Evolutionary conservation across 1,140 invertebrate species (phyloP).

Genomic region (Oedothorax gibbosus): DNA sequence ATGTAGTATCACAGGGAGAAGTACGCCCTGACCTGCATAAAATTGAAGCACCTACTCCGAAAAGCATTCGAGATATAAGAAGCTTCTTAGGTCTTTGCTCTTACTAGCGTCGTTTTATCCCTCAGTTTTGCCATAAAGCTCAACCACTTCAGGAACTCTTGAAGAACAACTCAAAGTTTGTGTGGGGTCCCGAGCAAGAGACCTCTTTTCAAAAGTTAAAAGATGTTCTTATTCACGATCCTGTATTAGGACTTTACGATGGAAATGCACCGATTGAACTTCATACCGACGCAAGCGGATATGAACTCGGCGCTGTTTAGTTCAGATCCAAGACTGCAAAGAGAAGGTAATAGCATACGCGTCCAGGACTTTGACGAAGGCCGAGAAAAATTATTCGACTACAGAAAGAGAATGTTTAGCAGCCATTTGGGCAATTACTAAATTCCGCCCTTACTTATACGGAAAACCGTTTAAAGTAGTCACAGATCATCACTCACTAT

Average conservation of each 20-base stretch:
- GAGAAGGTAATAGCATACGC: neutral
- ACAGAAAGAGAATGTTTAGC: no score
- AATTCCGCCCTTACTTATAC: neutral
- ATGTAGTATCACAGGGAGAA: neutral
- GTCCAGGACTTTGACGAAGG: no score
- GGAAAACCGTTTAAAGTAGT: neutral
- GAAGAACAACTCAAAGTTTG: neutral
- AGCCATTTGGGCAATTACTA: no score
- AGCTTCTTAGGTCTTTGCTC: slow-evolving; percentile 19
- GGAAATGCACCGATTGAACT: neutral
- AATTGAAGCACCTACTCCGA: neutral
- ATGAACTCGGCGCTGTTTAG: neutral
- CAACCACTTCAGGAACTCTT: neutral
- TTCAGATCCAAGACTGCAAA: neutral
- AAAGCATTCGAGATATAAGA: slow-evolving; percentile 10
- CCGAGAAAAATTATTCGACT: no score
- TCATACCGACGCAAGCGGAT: slow-evolving; percentile 5
- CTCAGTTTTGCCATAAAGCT: neutral
- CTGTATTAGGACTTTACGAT: slow-evolving; percentile 3
- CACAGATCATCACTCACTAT: neutral
- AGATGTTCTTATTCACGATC: neutral
- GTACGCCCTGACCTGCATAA: neutral
- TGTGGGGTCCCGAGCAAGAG: neutral
- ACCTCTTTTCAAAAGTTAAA: neutral
- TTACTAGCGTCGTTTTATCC: slow-evolving; percentile 5